Conservation (phyloP, 2,888 invertebrate genomes). For the Calameuta idolon region DNA sequence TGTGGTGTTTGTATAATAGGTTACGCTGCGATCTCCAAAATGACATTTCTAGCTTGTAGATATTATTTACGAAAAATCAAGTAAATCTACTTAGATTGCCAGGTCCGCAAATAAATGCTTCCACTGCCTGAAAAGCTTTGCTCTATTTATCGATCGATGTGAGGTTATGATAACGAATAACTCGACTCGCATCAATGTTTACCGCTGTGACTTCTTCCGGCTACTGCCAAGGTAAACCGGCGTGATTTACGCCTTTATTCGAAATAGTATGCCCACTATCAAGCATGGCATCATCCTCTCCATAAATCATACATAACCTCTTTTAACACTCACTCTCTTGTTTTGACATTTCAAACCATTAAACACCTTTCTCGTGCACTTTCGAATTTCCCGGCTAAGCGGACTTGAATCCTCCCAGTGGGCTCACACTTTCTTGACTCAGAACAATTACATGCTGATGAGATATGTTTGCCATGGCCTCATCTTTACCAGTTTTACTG, state of each 20-base stretch:
- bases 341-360: constrained; percentile 39
- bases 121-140: constrained; percentile 32
- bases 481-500: constrained; percentile 19
- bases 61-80: constrained; percentile 49
- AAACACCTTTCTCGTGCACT: too few relatives aligned
- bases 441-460: constrained; percentile 24
- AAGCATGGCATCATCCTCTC: too few relatives aligned
- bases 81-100: constrained; percentile 36
- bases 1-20: constrained; percentile 65
- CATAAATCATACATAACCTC: constrained; percentile 24
- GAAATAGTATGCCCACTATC: too few relatives aligned
- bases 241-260: too few relatives aligned
- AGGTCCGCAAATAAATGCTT: constrained; percentile 34
- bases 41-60: constrained; percentile 60
- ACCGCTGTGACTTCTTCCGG: constrained; percentile 41
- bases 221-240: constrained; percentile 45
- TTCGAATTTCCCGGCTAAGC: too few relatives aligned
- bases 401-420: too few relatives aligned
- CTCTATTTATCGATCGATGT: constrained; percentile 50
- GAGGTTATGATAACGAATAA: constrained; percentile 58
- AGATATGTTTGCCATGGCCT: constrained; percentile 37
- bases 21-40: constrained; percentile 59
- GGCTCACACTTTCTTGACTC: neutral
- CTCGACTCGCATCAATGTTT: constrained; percentile 51
- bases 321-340: constrained; percentile 22